A percentile compares a stretch with the other conserved stretches of the same genome.
Evolutionary conservation across 2,797 vertebrate genomes (phyloP).

Genomic region (Sebastes taczanowskii): DNA sequence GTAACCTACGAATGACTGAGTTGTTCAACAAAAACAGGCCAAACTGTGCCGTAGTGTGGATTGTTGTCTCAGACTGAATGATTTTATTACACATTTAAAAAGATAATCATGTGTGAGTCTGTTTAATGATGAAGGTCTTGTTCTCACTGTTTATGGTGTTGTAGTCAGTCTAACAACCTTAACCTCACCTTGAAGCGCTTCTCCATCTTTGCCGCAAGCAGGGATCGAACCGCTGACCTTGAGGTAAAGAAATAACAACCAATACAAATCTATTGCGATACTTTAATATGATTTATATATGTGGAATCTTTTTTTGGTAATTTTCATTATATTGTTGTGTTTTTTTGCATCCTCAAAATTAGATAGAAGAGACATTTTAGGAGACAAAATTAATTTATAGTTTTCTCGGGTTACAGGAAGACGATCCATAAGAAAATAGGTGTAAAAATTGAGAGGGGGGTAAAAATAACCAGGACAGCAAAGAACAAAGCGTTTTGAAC

Average conservation of each 20-base stretch:
- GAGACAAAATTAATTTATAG: conserved; percentile 60
- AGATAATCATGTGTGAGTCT: too few species aligned
- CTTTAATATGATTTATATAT: background rate
- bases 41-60: too few species aligned
- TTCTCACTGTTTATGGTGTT: too few species aligned
- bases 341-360: background rate
- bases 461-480: background rate
- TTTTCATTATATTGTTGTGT: background rate
- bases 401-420: conserved; percentile 34
- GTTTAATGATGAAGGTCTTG: too few species aligned
- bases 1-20: too few species aligned
- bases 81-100: too few species aligned
- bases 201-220: too few species aligned
- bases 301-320: background rate
- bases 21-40: too few species aligned
- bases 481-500: background rate
- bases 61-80: too few species aligned
- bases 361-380: conserved; percentile 5
- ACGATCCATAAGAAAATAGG: conserved; percentile 33
- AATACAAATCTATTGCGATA: background rate
- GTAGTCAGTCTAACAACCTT: too few species aligned
- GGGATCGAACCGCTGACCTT: too few species aligned
- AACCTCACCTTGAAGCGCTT: too few species aligned
- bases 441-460: conserved; percentile 20
- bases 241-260: background rate